Percentiles rank a stretch among this genome's conserved stretches.
phyloP scores from a whole-genome alignment of 2,113 vertebrate genomes.

The Rhizomys pruinosus region DNA sequence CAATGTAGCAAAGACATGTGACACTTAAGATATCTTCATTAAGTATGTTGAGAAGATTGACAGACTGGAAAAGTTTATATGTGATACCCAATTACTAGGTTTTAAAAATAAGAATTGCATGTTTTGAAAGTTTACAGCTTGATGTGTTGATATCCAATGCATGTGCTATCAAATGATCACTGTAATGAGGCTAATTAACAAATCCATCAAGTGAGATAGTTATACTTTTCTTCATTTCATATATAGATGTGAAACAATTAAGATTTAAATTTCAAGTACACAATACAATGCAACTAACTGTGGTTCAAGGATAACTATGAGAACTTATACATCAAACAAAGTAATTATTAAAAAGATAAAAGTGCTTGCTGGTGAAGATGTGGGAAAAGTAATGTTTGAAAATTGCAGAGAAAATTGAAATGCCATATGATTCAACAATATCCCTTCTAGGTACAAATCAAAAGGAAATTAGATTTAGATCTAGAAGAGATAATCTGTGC shows the following conservation, averaged over 20 bases:
- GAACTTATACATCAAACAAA: too few species aligned
- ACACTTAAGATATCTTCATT: conserved; percentile 54
- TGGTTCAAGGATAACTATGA: too few species aligned
- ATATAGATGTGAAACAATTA: neutral
- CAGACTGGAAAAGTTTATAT: neutral
- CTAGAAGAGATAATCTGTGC: neutral
- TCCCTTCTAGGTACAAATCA: neutral
- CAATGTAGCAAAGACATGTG: conserved; percentile 44
- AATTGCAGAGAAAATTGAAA: neutral
- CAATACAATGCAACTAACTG: too few species aligned
- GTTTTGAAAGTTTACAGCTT: neutral
- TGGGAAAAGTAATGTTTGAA: neutral
- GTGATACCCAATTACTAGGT: conserved; percentile 26
- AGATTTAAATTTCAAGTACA: too few species aligned
- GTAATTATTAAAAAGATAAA: neutral
- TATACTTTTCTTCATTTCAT: neutral
- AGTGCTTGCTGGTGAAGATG: neutral
- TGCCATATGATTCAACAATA: neutral
- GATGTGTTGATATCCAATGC: neutral
- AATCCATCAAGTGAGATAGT: neutral
- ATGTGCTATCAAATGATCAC: neutral
- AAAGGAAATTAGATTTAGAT: neutral
- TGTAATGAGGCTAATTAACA: neutral
- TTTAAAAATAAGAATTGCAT: neutral
- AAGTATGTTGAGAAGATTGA: conserved; percentile 43